A percentile compares a stretch with the other conserved stretches of the same genome.
Evolutionary conservation across 2,888 invertebrate species (phyloP).

Genomic region (Pasiphila rectangulata): DNA sequence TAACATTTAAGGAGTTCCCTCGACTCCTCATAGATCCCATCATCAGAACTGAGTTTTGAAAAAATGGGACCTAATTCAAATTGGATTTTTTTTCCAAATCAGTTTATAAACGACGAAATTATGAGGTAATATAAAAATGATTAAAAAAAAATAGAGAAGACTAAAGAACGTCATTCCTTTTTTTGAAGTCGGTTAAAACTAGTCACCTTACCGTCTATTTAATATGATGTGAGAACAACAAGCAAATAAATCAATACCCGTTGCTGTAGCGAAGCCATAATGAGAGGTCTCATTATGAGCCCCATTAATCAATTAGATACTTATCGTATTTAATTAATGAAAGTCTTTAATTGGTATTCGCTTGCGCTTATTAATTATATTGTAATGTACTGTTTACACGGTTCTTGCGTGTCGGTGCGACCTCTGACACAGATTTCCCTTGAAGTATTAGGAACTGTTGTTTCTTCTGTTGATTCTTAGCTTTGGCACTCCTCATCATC

Average conservation of each 20-base stretch:
- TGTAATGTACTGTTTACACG: conserved; percentile 51
- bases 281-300: conserved; percentile 41
- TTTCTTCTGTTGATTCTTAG: conserved; percentile 25
- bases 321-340: conserved; percentile 55
- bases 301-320: conserved; percentile 50
- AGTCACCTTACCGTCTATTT: conserved; percentile 2
- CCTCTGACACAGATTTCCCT: conserved; percentile 63
- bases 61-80: too few relatives aligned
- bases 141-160: too few relatives aligned
- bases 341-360: conserved; percentile 57
- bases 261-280: conserved; percentile 31
- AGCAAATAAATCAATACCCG: conserved; percentile 19
- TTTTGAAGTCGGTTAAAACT: too few relatives aligned
- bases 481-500: conserved; percentile 52
- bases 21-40: too few relatives aligned
- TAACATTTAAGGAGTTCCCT: too few relatives aligned
- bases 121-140: too few relatives aligned
- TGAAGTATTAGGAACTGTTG: conserved; percentile 45
- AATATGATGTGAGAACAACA: conserved; percentile 13
- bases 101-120: too few relatives aligned
- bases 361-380: conserved; percentile 62
- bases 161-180: too few relatives aligned
- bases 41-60: too few relatives aligned
- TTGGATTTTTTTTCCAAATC: too few relatives aligned
- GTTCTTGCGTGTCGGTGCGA: conserved; percentile 55